Evolutionary conservation across 2,113 vertebrate genomes (phyloP), one percentile per base, ranked within the genome.

Genomic region (Oryzias javanicus): DNA sequence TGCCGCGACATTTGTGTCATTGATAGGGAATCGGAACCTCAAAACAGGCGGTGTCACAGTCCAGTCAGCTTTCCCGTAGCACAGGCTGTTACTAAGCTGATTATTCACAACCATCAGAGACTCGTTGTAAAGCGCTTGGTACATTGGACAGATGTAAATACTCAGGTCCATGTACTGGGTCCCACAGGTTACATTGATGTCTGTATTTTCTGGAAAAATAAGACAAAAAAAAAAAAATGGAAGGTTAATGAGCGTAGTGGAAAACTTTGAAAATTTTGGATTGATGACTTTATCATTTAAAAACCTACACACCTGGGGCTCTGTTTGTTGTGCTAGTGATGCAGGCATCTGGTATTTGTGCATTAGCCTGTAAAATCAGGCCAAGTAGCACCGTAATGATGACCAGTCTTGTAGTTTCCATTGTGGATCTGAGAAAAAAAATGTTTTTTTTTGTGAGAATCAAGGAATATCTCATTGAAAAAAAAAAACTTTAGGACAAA

Each of bases 61-160:
- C 56, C 64, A 86, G 66, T 91, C 83, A 10, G 85, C 49, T 0
- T 4, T 57, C 18, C 91, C 90, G 6, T 1, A 70, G 75, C 91
- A 92, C 4, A 59, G 45, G 0, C 35, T 15, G 4, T 60, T 88
- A 27, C 2, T 19, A 1, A 58, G 42, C 59, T 83, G 53, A 48
- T 76, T 63, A n/a, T 92, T 92, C 44, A 91, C 77, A 35, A 80
- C 86, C 88, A 90, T 86, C 64, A 84, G 64, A 1, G 84, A 72
- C 70, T 90, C 87, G 1, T 91, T 90, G 74, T 91, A 92, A 18
- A 69, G 67, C 47, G 80, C 61, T 1, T 84, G 72, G 70, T 92
- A 92, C 1, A 92, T 1, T 0, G 91, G 91, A n/a, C 91, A 92
- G 20, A 91, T n/a, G 56, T 64, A 85, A 69, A 92, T 88, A 41